phyloP scores from a whole-genome alignment of 2,888 invertebrate genomes.

The Trilocha varians region DNA sequence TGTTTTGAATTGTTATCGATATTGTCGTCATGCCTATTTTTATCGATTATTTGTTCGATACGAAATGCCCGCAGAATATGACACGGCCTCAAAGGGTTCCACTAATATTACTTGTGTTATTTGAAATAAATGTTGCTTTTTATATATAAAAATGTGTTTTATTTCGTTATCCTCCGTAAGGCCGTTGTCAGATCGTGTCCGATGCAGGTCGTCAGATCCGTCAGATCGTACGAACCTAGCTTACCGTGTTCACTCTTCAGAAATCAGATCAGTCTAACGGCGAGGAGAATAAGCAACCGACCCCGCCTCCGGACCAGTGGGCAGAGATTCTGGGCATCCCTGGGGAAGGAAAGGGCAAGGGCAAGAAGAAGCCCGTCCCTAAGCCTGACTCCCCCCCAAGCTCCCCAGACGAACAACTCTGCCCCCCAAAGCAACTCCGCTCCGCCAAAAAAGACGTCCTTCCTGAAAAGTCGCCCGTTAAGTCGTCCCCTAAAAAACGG shows the following conservation, averaged over 20 bases:
- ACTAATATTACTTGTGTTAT: not conserved
- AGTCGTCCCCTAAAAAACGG: conserved; percentile 49
- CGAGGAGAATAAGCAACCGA: conserved; percentile 55
- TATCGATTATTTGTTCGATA: not conserved
- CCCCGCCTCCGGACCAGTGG: conserved; percentile 64
- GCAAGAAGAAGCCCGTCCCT: conserved; percentile 13
- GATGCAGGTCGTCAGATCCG: conserved; percentile 55
- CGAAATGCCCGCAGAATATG: conserved; percentile 49
- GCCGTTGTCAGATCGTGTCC: conserved; percentile 28
- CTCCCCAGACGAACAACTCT: conserved; percentile 32
- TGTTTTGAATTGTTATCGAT: not conserved
- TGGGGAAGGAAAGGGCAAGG: conserved; percentile 31
- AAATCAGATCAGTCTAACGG: conserved; percentile 23
- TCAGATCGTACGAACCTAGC: no score
- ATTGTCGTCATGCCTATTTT: not conserved
- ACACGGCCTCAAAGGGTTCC: conserved; percentile 41
- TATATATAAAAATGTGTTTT: conserved; percentile 6
- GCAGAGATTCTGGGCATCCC: conserved; percentile 64
- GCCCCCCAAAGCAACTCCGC: conserved; percentile 46
- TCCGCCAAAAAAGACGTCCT: conserved; percentile 47
- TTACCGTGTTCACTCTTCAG: conserved; percentile 8
- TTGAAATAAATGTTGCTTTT: not conserved
- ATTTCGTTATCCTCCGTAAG: conserved; percentile 4
- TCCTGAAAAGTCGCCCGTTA: conserved; percentile 19
- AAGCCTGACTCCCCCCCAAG: conserved; percentile 15